phyloP scores from a whole-genome alignment of 2,797 vertebrate genomes.

The Pangasius krempfi region DNA sequence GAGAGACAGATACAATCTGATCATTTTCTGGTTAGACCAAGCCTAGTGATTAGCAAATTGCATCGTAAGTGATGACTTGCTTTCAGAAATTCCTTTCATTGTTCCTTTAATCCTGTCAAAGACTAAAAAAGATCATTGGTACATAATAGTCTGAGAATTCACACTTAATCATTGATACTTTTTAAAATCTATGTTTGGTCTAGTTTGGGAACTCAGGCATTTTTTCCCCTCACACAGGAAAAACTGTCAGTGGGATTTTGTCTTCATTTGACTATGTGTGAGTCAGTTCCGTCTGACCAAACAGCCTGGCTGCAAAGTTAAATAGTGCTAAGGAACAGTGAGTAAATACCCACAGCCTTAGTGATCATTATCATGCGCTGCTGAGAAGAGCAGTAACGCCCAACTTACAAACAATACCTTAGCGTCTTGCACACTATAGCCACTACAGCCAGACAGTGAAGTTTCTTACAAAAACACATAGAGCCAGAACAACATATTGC shows the following conservation, averaged over 20 bases:
- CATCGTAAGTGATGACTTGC: not conserved
- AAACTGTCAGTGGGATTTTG: not conserved
- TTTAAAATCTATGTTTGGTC: constrained; percentile 6
- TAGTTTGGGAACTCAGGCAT: not conserved
- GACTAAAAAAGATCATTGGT: not conserved
- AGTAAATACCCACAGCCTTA: constrained; percentile 41
- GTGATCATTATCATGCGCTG: constrained; percentile 36
- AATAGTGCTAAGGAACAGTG: constrained; percentile 21
- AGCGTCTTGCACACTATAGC: not conserved
- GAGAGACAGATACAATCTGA: not conserved
- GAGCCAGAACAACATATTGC: not conserved
- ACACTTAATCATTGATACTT: constrained; percentile 3
- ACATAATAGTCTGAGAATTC: not conserved
- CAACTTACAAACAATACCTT: not conserved
- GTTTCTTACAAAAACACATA: not conserved
- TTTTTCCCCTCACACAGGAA: constrained; percentile 12
- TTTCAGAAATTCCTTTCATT: not conserved
- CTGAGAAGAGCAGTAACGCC: not conserved
- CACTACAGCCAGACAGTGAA: not conserved
- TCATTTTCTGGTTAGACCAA: not conserved
- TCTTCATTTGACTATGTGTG: constrained; percentile 4
- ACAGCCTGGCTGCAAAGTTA: constrained; percentile 40
- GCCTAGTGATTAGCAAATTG: not conserved
- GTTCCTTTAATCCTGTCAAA: not conserved
- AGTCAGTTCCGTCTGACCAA: constrained; percentile 44